Conservation (phyloP, 2,797 vertebrate genomes). For the Characodon lateralis region DNA sequence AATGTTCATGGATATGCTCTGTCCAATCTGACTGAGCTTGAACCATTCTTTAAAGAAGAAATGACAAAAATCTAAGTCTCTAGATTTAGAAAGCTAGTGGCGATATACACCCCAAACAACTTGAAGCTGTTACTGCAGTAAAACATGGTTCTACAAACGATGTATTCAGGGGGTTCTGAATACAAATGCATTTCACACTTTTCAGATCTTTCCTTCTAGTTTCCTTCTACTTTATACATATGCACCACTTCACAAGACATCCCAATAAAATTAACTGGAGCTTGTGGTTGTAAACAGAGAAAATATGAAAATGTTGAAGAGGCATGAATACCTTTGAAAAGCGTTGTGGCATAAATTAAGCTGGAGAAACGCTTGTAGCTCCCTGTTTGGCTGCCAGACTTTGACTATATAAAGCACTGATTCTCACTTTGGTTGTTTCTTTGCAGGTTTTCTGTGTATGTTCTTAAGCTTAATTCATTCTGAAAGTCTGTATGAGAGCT, state of each 20-base stretch:
- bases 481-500: not conserved
- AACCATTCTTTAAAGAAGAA: not conserved
- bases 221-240: not conserved
- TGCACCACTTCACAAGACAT: not conserved
- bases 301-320: not conserved
- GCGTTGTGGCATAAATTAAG: not conserved
- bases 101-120: not conserved
- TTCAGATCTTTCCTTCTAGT: not conserved
- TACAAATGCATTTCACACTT: not conserved
- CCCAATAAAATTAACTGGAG: not conserved
- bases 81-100: not conserved
- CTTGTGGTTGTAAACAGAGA: not conserved
- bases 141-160: not conserved
- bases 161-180: not conserved
- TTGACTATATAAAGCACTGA: not conserved
- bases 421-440: not conserved
- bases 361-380: too few species aligned
- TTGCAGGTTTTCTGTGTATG: not conserved
- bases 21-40: not conserved
- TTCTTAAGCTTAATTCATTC: not conserved
- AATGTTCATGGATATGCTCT: not conserved
- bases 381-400: not conserved
- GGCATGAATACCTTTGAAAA: not conserved
- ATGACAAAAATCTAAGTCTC: not conserved
- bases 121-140: not conserved